Conservation (phyloP, 2,888 invertebrate genomes). For the Sphaeridia pumilis region DNA sequence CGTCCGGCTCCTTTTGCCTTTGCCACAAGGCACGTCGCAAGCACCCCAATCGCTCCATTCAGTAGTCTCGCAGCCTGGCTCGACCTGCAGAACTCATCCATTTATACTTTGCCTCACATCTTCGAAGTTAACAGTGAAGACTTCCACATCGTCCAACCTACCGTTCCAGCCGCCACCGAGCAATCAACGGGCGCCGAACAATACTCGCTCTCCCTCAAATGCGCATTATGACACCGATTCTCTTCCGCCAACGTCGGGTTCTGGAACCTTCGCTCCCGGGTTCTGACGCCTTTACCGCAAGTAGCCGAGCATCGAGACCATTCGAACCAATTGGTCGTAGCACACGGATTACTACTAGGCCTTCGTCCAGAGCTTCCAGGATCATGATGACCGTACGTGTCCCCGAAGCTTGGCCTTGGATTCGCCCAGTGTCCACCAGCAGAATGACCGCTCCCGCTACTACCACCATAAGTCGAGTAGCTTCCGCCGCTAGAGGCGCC, state of each 20-base stretch:
- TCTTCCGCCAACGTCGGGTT: constrained; percentile 47
- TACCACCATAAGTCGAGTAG: too few species aligned
- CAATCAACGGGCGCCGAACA: constrained; percentile 22
- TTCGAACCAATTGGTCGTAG: constrained; percentile 40
- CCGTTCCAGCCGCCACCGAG: constrained; percentile 11
- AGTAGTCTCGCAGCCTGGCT: constrained; percentile 51
- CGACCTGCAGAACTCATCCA: constrained; percentile 12
- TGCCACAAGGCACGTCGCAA: constrained; percentile 66
- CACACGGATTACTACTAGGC: constrained; percentile 39
- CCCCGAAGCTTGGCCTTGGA: background rate
- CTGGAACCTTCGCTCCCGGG: constrained; percentile 47
- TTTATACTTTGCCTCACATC: constrained; percentile 5
- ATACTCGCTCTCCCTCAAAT: constrained; percentile 17
- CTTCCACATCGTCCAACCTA: too few species aligned
- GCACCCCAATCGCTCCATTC: constrained; percentile 72
- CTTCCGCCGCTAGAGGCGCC: too few species aligned
- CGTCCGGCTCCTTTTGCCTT: constrained; percentile 54
- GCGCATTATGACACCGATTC: constrained; percentile 46
- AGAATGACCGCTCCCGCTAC: background rate
- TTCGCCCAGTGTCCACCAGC: background rate
- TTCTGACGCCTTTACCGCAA: constrained; percentile 45
- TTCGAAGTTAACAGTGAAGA: too few species aligned
- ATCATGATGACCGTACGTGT: background rate
- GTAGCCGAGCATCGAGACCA: constrained; percentile 42
- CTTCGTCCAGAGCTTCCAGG: background rate